A percentile compares a stretch with the other conserved stretches of the same genome.
These are phyloP conservation scores for Elaphurus davidianus DNA, from an alignment of 2,113 vertebrate species.

Conservation along the genomic window DNA sequence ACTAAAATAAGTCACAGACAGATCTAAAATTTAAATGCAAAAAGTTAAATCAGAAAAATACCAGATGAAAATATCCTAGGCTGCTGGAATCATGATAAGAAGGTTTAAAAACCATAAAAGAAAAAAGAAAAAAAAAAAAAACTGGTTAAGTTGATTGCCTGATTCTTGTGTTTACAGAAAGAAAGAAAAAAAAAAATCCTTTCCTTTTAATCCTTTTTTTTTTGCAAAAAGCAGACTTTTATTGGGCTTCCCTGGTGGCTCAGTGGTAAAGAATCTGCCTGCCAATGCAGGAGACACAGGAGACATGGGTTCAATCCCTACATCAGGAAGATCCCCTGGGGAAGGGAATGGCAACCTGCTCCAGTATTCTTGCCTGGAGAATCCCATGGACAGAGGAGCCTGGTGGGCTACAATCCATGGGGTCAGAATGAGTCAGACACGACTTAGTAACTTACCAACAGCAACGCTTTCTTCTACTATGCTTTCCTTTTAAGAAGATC, in stretches of 20 bases:
- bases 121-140: not conserved
- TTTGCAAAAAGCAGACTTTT: not conserved
- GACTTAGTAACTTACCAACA: not conserved
- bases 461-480: not conserved
- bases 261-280: not conserved
- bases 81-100: not conserved
- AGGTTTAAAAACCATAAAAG: not conserved
- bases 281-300: not conserved
- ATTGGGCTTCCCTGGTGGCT: not conserved
- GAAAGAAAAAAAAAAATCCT: not conserved
- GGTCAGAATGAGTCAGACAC: not conserved
- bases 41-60: conserved; percentile 26
- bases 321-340: not conserved
- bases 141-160: not conserved
- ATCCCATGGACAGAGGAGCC: not conserved
- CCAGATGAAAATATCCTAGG: not conserved
- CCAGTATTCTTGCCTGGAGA: not conserved
- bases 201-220: not conserved
- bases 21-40: not conserved
- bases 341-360: not conserved
- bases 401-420: not conserved
- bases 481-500: not conserved
- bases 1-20: not conserved
- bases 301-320: not conserved
- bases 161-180: not conserved